Base-by-base conservation (phyloP, 2,113 vertebrate genomes). In the Tupaia chinensis region DNA sequence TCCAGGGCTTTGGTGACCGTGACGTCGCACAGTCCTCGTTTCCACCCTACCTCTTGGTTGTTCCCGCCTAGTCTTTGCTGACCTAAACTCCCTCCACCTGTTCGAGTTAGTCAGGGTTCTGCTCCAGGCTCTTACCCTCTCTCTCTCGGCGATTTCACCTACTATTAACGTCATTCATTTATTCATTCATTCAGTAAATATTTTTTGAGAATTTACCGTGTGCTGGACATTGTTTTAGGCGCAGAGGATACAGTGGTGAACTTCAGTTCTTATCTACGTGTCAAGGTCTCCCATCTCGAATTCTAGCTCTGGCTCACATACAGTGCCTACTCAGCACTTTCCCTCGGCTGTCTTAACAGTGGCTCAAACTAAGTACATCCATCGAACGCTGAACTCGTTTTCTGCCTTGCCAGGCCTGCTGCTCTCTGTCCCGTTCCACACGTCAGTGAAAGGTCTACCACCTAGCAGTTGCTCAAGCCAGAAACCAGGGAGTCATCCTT, bases 81-180 rank as follows among this genome's bases (percentile, higher is more conserved):
- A 74, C 77, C 69, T 87, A 84, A 91, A 89, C 17, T 68, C 69
- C 96, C 54, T 74, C 73, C 14, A 66, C 70, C 79, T 94, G 83
- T 91, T 76, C 72, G 20, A 92, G 73, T 70, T 53, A 58, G 17
- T 69, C 0, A 22, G n/a, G 12, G 4, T 29, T 94, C 76, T 90
- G 3, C 72, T 82, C 60, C 81, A 87, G 89, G 56, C 17, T 63
- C 84, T 86, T 23, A 63, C 20, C 5, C 20, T 58, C 58, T 60
- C 65, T 54, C 56, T 65, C 27, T 60, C 44, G 29, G 23, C 44
- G 58, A 81, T 4, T 66, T 93, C 69, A 29, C 34, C 58, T 74
- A 16, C 22, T 70, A 54, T 70, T 60, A 93, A 44, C 32, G 60
- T 83, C 29, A 11, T n/a, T 88, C 56, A 19, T 53, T 63, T 56